A percentile compares a stretch with the other conserved stretches of the same genome.
Evolutionary conservation across 1,140 invertebrate genomes (phyloP).

Genomic region (Drosophila seguyi): DNA sequence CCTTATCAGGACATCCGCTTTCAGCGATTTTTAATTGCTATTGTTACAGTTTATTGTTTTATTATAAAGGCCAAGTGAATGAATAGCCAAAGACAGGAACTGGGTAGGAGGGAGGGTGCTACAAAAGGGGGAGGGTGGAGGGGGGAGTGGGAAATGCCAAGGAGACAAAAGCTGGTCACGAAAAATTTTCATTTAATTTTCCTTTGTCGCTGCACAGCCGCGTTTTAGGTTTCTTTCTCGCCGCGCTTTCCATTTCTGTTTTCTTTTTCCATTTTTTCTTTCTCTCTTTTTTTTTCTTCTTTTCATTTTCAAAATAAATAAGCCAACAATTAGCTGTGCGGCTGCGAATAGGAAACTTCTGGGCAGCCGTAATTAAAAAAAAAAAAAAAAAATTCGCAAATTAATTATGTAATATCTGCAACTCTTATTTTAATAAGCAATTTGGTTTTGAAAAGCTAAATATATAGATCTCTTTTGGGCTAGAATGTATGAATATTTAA

Average conservation of each 20-base stretch:
- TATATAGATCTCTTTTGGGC: no score
- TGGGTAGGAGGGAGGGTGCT: background rate
- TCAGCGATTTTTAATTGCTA: slow-evolving; percentile 83
- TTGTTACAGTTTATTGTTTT: slow-evolving; percentile 83
- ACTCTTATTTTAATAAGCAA: background rate
- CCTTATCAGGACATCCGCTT: slow-evolving; percentile 81
- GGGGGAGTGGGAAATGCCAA: background rate
- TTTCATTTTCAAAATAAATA: slow-evolving; percentile 67
- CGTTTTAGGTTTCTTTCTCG: slow-evolving; percentile 44
- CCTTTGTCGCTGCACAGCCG: slow-evolving; percentile 37
- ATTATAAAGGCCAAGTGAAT: slow-evolving; percentile 81
- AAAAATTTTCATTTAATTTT: slow-evolving; percentile 64
- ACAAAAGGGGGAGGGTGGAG: background rate
- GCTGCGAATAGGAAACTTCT: slow-evolving; percentile 15
- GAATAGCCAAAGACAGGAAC: slow-evolving; percentile 62
- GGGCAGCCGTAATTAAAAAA: slow-evolving; percentile 32
- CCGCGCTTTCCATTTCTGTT: slow-evolving; percentile 28
- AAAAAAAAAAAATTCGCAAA: slow-evolving; percentile 35
- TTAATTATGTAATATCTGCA: slow-evolving; percentile 38
- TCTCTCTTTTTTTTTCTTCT: background rate
- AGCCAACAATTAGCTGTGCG: slow-evolving; percentile 66
- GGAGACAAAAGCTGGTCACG: slow-evolving; percentile 33
- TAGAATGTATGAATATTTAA: no score
- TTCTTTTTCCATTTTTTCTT: slow-evolving; percentile 10
- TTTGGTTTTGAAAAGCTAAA: background rate